Percentiles rank a stretch among this genome's conserved stretches.
phyloP scores from a whole-genome alignment of 2,797 vertebrate genomes.

The Salmo trutta region DNA sequence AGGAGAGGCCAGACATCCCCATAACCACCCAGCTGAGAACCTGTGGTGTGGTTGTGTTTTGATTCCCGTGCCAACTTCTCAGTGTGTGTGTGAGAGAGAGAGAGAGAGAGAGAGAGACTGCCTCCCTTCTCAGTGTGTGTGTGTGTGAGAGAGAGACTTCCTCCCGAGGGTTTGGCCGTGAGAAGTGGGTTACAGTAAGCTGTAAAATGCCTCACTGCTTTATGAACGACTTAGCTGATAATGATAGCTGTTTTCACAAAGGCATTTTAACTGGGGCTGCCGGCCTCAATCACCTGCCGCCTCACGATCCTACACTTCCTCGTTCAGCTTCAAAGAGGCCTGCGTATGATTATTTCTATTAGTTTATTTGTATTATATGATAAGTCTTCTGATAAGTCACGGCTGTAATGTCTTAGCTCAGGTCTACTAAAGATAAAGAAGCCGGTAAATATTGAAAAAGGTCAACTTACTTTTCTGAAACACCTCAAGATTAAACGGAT shows the following conservation, averaged over 20 bases:
- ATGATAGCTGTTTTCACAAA: slow-evolving; percentile 71
- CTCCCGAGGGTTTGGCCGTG: slow-evolving; percentile 57
- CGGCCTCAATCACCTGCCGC: slow-evolving; percentile 38
- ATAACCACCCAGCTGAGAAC: slow-evolving; percentile 61
- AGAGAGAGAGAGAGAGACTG: slow-evolving; percentile 35
- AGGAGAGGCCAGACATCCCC: slow-evolving; percentile 47
- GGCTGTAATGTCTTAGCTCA: slow-evolving; percentile 4
- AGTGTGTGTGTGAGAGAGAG: slow-evolving; percentile 30
- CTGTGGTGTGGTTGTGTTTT: slow-evolving; percentile 65
- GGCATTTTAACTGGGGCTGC: slow-evolving; percentile 57
- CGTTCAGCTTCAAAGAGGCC: slow-evolving; percentile 48
- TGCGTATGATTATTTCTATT: too few species aligned
- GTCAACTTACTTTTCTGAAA: neutral
- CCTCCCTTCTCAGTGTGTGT: slow-evolving; percentile 40
- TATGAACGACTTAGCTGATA: slow-evolving; percentile 71
- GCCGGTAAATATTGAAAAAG: neutral
- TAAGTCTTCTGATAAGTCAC: slow-evolving; percentile 37
- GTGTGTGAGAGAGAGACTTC: slow-evolving; percentile 42
- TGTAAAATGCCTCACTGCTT: slow-evolving; percentile 75
- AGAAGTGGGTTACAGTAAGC: slow-evolving; percentile 75
- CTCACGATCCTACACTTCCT: slow-evolving; percentile 46
- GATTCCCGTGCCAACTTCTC: slow-evolving; percentile 54
- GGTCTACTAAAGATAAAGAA: neutral
- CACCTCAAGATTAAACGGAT: neutral
- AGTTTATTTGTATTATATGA: too few species aligned